These are phyloP conservation scores for Schizopygopsis malacanthus DNA, from an alignment of 2,797 vertebrate species.

Conservation along the genomic window DNA sequence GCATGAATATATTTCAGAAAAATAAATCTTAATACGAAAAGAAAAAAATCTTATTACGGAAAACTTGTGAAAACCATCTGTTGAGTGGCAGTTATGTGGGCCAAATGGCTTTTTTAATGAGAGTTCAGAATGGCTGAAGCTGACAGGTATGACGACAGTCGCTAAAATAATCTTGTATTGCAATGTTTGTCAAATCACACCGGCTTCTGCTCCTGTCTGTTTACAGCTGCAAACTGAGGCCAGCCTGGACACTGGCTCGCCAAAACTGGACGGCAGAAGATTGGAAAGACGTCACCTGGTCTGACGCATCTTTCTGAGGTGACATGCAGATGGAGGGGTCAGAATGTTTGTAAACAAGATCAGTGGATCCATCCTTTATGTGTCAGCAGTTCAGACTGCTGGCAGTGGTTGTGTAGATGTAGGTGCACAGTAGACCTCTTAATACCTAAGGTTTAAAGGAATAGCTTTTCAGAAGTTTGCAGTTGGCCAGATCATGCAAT, in stretches of 20 bases:
- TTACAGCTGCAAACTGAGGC: not conserved
- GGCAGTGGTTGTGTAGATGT: not conserved
- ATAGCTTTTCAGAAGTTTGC: not conserved
- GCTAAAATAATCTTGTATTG: not conserved
- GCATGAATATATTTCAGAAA: too few species aligned
- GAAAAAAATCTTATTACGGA: not conserved
- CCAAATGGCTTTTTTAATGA: constrained; percentile 8
- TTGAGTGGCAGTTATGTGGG: not conserved
- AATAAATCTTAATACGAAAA: too few species aligned
- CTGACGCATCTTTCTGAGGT: not conserved
- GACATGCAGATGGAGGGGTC: constrained; percentile 4
- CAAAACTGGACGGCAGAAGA: not conserved
- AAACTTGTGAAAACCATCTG: not conserved
- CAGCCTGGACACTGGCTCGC: not conserved
- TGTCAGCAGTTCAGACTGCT: not conserved
- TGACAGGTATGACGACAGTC: not conserved
- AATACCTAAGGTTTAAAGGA: not conserved
- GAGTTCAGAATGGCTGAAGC: not conserved
- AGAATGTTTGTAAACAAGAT: not conserved
- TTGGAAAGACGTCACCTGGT: not conserved
- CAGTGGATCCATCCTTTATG: not conserved
- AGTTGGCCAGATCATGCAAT: not conserved
- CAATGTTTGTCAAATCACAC: not conserved
- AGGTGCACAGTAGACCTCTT: not conserved
- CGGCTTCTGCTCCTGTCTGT: not conserved